Evolutionary conservation across 2,888 invertebrate genomes (phyloP), one percentile per base, ranked within the genome.

Genomic region (Thumatha senex): DNA sequence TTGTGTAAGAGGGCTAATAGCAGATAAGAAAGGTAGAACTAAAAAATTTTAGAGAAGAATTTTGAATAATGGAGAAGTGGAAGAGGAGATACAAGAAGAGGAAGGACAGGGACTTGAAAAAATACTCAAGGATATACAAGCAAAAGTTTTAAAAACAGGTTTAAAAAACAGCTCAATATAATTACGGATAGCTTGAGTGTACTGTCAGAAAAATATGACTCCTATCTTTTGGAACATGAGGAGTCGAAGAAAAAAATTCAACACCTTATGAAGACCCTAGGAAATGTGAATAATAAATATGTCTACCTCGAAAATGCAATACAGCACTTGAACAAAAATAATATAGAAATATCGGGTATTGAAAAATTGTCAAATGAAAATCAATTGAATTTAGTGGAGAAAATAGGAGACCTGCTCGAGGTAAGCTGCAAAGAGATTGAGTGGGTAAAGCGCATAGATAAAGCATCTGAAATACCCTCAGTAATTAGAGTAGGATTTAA

Each of bases 401-500:
- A 40, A 35, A 40, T 50, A 5, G 49, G 40, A 0, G 9, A 35
- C 8, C 2, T 7, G n/a, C 13, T 50, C 7, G 40, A 30, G 1
- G 49, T 45, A n/a, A 45, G 30, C 12, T 13, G 35, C 8, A 10
- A 29, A 8, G n/a, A 50, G 10, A 50, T 50, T 13, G 45, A 50
- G 10, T 50, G 36, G 45, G 45, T 12, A 10, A 44, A 30, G 7
- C n/a, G n/a, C n/a, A n/a, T n/a, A n/a, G n/a, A n/a, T n/a, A n/a
- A n/a, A n/a, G n/a, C n/a, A n/a, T n/a, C 40, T 44, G 30, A 5
- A 30, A 49, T 14, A 36, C 35, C 46, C n/a, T 24, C 46, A 9
- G 34, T 42, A 2, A 51, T 51, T 13, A 24, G 39, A 13, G 43
- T 51, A n/a, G 46, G 46, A 1, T 51, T 51, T 13, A 51, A 46